Conservation (phyloP, 2,113 vertebrate genomes). For the Hydropotes inermis region DNA sequence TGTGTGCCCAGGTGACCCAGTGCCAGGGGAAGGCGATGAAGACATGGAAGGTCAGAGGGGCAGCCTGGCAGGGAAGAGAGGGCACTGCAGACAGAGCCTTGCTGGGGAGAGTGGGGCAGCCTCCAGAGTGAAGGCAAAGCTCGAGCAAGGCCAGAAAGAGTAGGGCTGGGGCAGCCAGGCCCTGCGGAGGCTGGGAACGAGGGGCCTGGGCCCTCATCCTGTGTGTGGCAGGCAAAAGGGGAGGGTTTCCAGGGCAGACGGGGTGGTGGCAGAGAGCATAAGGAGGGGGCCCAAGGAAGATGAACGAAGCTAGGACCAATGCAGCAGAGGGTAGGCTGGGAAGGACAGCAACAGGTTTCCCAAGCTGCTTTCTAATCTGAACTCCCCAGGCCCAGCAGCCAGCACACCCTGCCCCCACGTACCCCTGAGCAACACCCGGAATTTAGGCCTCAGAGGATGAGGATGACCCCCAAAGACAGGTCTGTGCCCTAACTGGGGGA, state of each 20-base stretch:
- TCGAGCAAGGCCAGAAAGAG: neutral
- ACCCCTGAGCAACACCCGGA: neutral
- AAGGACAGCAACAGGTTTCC: fast-evolving
- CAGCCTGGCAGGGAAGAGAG: neutral
- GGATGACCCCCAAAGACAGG: fast-evolving
- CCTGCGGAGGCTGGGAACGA: neutral
- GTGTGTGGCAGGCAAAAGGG: neutral
- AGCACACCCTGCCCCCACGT: too few species aligned
- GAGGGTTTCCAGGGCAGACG: neutral
- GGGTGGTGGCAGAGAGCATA: fast-evolving
- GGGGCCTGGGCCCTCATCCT: neutral
- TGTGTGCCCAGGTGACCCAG: neutral
- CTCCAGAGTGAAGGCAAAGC: neutral
- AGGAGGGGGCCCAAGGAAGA: neutral
- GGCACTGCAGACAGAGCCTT: fast-evolving
- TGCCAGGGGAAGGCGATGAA: neutral
- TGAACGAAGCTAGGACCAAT: fast-evolving
- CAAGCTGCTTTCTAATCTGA: fast-evolving
- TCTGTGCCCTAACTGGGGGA: neutral
- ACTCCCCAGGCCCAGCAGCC: neutral
- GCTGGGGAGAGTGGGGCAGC: neutral
- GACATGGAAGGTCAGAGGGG: neutral
- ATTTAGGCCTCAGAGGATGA: neutral
- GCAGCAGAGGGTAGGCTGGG: neutral
- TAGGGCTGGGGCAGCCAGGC: neutral